Percentiles rank a stretch among this genome's conserved stretches.
phyloP scores from a whole-genome alignment of 2,797 vertebrate genomes.

The Sibirionetta formosa region DNA sequence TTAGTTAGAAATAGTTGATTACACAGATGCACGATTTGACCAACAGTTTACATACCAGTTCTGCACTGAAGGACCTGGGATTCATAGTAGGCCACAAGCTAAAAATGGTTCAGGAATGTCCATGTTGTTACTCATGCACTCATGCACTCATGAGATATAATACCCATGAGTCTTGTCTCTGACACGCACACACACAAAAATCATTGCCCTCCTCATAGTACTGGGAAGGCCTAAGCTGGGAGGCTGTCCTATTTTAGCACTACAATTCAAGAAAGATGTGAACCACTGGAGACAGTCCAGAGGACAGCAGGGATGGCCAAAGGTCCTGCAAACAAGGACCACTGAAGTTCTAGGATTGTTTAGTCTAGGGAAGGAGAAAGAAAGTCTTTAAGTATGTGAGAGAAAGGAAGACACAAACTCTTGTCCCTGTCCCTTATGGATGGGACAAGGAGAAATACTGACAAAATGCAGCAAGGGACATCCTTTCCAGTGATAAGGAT shows the following conservation, averaged over 20 bases:
- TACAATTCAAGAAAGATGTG: neutral
- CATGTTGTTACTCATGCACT: neutral
- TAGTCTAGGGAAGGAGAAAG: neutral
- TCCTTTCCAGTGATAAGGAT: neutral
- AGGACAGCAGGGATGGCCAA: neutral
- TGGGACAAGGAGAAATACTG: neutral
- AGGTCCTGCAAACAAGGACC: conserved; percentile 1
- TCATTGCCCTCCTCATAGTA: neutral
- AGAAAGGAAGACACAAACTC: neutral
- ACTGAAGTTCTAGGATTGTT: neutral
- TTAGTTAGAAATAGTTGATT: neutral
- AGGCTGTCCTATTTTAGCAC: neutral
- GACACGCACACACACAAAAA: neutral
- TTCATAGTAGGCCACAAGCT: neutral
- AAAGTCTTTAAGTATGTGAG: neutral
- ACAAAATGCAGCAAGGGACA: neutral
- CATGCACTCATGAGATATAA: rapidly evolving
- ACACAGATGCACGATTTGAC: neutral
- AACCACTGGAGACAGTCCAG: neutral
- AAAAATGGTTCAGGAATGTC: neutral
- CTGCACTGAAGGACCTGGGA: neutral
- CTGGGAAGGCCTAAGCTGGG: neutral
- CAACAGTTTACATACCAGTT: neutral
- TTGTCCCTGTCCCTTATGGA: neutral
- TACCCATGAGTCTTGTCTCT: neutral